phyloP scores from a whole-genome alignment of 2,888 invertebrate genomes.

The Lasioglossum malachurum region DNA sequence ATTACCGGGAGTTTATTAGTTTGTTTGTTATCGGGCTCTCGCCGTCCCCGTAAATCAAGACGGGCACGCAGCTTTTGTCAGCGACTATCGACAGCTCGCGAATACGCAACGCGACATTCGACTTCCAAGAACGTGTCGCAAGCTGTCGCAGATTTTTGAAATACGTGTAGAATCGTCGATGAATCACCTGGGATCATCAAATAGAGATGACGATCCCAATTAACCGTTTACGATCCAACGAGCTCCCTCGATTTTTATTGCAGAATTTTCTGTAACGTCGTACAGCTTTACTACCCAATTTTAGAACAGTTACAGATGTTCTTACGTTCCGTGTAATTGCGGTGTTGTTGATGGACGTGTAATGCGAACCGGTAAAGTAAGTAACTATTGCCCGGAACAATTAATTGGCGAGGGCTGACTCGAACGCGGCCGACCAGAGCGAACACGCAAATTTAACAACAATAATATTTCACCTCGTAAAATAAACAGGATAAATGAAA shows the following conservation, averaged over 20 bases:
- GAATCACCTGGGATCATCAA: not conserved
- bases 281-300: not conserved
- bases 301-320: not conserved
- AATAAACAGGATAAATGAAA: not conserved
- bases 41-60: constrained; percentile 23
- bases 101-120: not conserved
- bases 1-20: constrained; percentile 45
- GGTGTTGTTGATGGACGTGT: not conserved
- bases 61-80: constrained; percentile 16
- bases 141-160: too few relatives aligned
- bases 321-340: not conserved
- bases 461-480: not conserved
- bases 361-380: not conserved
- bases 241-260: not conserved
- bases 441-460: not conserved
- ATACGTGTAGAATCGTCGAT: not conserved
- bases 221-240: not conserved
- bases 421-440: not conserved
- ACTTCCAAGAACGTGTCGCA: not conserved
- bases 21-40: constrained; percentile 16
- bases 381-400: not conserved
- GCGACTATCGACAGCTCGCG: constrained; percentile 19
- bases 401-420: not conserved
- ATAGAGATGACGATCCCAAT: not conserved
- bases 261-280: not conserved